phyloP scores from a whole-genome alignment of 2,113 vertebrate species.

The Pleuronectes platessa region DNA sequence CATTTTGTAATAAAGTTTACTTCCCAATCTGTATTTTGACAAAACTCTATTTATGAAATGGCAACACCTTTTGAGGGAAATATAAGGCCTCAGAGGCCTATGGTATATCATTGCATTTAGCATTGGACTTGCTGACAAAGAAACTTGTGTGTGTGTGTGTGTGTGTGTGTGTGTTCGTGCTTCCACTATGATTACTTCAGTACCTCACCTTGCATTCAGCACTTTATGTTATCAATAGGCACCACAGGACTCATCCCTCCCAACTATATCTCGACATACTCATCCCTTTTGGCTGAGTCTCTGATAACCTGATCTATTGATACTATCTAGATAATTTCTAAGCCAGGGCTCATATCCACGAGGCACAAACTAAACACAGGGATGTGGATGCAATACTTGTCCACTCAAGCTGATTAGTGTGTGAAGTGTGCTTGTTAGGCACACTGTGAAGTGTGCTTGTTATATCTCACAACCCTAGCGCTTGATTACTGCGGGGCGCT shows the following conservation, averaged over 20 bases:
- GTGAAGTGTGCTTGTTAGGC: constrained; percentile 74
- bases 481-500: constrained; percentile 61
- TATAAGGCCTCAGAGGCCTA: neutral
- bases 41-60: neutral
- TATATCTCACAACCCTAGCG: constrained; percentile 59
- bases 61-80: neutral
- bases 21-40: neutral
- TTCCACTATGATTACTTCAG: constrained; percentile 4
- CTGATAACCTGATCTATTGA: constrained; percentile 34
- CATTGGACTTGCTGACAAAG: constrained; percentile 12
- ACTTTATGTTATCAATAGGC: constrained; percentile 23
- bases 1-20: neutral
- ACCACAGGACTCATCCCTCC: constrained; percentile 5
- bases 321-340: constrained; percentile 42
- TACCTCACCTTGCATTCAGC: constrained; percentile 21
- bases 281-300: constrained; percentile 3
- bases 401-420: constrained; percentile 73
- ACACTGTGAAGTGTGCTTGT: constrained; percentile 70
- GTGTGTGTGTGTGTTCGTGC: neutral
- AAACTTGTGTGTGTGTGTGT: neutral
- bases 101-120: constrained; percentile 6
- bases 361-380: constrained; percentile 20
- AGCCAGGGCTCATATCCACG: constrained; percentile 6
- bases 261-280: neutral
- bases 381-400: constrained; percentile 49